These are phyloP conservation scores for Masticophis lateralis DNA, from an alignment of 2,797 vertebrate species.

Conservation along the genomic window DNA sequence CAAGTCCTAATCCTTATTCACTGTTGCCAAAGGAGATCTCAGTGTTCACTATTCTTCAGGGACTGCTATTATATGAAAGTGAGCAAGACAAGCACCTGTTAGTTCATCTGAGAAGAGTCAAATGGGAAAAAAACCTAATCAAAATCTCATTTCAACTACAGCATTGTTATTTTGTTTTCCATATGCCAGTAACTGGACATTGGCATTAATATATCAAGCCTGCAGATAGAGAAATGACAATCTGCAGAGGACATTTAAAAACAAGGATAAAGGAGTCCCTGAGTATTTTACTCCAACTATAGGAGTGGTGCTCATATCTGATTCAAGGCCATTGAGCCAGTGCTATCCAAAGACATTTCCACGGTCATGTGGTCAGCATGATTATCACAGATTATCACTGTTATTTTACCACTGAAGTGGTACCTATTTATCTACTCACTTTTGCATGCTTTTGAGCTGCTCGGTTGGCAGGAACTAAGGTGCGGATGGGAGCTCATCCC, in stretches of 20 bases:
- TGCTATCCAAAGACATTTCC: background rate
- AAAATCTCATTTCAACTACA: background rate
- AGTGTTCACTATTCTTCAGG: background rate
- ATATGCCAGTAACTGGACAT: background rate
- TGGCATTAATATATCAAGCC: background rate
- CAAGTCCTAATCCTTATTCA: background rate
- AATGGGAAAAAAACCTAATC: background rate
- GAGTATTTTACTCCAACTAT: background rate
- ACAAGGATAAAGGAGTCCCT: background rate
- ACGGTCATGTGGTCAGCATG: background rate
- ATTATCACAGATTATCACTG: background rate
- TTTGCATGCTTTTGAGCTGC: background rate
- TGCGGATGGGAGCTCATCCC: background rate
- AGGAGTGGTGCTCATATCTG: background rate
- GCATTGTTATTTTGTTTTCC: background rate
- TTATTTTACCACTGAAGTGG: background rate
- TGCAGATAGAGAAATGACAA: background rate
- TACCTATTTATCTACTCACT: background rate
- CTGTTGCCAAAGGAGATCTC: background rate
- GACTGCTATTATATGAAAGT: background rate
- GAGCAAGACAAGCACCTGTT: background rate
- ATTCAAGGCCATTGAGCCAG: background rate
- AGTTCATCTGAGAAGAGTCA: background rate
- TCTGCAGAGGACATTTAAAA: background rate
- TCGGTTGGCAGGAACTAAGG: background rate